A percentile compares a stretch with the other conserved stretches of the same genome.
phyloP scores from a whole-genome alignment of 2,113 vertebrate genomes.

The Grammomys dolichurus region DNA sequence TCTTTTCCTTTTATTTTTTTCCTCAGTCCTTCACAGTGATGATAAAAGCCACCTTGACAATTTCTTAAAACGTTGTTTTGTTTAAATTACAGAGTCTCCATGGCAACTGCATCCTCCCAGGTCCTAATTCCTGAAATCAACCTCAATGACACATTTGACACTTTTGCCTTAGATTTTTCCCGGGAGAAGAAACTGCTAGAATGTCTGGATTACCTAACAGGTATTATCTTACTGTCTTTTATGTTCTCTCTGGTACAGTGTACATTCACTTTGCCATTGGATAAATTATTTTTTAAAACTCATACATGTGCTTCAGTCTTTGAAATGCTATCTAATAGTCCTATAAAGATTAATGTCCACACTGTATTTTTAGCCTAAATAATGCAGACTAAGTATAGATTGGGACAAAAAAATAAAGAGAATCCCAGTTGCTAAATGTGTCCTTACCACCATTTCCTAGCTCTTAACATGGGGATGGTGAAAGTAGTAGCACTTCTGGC shows the following conservation, averaged over 20 bases:
- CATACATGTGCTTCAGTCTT: background rate
- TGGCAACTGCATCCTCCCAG: constrained; percentile 98
- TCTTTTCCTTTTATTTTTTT: constrained; percentile 28
- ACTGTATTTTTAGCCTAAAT: background rate
- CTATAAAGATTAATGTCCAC: background rate
- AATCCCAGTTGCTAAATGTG: background rate
- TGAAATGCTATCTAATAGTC: background rate
- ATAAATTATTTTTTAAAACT: constrained; percentile 15
- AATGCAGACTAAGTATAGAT: background rate
- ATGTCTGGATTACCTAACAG: constrained; percentile 98
- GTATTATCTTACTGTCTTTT: constrained; percentile 84
- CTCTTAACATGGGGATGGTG: background rate
- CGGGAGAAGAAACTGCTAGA: constrained; percentile 98
- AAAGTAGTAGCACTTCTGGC: background rate
- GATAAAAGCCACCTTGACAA: constrained; percentile 55
- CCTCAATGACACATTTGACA: constrained; percentile 98
- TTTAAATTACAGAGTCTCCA: constrained; percentile 93
- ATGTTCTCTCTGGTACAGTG: background rate
- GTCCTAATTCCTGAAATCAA: constrained; percentile 99
- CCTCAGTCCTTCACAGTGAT: background rate
- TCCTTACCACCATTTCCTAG: background rate
- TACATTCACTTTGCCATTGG: constrained; percentile 14
- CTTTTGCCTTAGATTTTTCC: constrained; percentile 97
- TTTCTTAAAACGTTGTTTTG: constrained; percentile 75
- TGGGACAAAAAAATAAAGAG: background rate